Percentiles rank a stretch among this genome's conserved stretches.
Conservation (phyloP, 2,113 vertebrate species). For the Onychostoma macrolepis region DNA sequence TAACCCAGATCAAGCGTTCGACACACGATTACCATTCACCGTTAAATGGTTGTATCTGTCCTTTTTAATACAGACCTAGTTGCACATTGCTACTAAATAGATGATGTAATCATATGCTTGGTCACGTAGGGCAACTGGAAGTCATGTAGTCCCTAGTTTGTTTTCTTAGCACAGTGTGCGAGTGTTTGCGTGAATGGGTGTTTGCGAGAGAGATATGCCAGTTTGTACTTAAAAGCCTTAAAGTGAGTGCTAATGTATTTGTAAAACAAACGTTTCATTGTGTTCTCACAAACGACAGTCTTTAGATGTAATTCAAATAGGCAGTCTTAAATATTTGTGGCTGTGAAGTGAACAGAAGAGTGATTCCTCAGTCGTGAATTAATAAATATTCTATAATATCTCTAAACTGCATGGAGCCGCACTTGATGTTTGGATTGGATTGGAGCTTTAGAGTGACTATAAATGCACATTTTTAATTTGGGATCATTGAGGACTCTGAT, state of each 20-base stretch:
- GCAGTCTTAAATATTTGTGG: constrained; percentile 35
- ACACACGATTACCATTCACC: constrained; percentile 17
- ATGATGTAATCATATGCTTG: constrained; percentile 38
- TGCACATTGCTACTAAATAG: constrained; percentile 55
- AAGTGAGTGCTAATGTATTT: constrained; percentile 49
- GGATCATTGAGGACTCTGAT: neutral
- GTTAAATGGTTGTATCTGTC: constrained; percentile 23
- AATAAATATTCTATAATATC: neutral
- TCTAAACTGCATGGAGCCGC: constrained; percentile 30
- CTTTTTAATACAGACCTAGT: constrained; percentile 41
- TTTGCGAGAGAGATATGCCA: constrained; percentile 27
- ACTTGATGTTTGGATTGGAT: constrained; percentile 3
- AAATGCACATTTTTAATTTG: neutral
- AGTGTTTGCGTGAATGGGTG: constrained; percentile 4
- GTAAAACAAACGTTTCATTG: constrained; percentile 36
- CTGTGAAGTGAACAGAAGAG: constrained; percentile 30
- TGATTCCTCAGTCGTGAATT: constrained; percentile 7
- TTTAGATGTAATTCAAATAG: constrained; percentile 25
- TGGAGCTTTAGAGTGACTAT: constrained; percentile 3
- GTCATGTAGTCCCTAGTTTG: constrained; percentile 27
- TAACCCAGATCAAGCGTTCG: constrained; percentile 36
- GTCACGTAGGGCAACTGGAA: constrained; percentile 49
- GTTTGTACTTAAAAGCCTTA: constrained; percentile 59
- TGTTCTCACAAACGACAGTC: constrained; percentile 16
- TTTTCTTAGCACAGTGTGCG: constrained; percentile 4